Percentiles rank a stretch among this genome's conserved stretches.
Conservation (phyloP, 2,888 invertebrate genomes). For the Theretra japonica region DNA sequence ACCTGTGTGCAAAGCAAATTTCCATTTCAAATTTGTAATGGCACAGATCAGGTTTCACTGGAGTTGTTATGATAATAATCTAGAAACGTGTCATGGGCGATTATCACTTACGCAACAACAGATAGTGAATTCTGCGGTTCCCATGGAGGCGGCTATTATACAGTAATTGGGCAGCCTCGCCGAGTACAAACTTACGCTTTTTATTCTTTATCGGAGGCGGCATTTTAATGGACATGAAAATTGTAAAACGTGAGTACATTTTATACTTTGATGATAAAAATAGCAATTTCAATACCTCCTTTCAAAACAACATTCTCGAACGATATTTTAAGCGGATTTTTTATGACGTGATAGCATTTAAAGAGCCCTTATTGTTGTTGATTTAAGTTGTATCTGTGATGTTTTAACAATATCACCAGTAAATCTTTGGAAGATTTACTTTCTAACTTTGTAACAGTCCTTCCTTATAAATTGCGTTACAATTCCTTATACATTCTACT, state of each 20-base stretch:
- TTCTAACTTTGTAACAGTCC: too few species aligned
- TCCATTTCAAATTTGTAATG: conserved; percentile 22
- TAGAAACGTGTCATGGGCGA: conserved; percentile 72
- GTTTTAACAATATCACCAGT: too few species aligned
- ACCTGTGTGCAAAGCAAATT: conserved; percentile 12
- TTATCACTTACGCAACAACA: conserved; percentile 72
- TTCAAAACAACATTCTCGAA: not conserved
- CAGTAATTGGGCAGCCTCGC: conserved; percentile 62
- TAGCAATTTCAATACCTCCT: conserved; percentile 1
- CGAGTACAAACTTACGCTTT: conserved; percentile 40
- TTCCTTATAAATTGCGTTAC: too few species aligned
- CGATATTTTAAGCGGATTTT: too few species aligned
- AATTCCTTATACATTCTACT: too few species aligned
- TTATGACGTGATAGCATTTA: too few species aligned
- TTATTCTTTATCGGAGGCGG: conserved; percentile 37
- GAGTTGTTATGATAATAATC: conserved; percentile 35
- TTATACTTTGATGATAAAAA: not conserved
- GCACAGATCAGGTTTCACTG: conserved; percentile 25
- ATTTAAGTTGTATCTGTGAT: too few species aligned
- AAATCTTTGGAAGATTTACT: too few species aligned
- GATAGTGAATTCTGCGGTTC: conserved; percentile 61
- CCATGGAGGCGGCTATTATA: conserved; percentile 69
- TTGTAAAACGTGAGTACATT: conserved; percentile 3
- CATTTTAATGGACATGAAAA: conserved; percentile 35
- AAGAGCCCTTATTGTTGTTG: too few species aligned